phyloP scores from a whole-genome alignment of 2,797 vertebrate species.

The Salmo trutta region DNA sequence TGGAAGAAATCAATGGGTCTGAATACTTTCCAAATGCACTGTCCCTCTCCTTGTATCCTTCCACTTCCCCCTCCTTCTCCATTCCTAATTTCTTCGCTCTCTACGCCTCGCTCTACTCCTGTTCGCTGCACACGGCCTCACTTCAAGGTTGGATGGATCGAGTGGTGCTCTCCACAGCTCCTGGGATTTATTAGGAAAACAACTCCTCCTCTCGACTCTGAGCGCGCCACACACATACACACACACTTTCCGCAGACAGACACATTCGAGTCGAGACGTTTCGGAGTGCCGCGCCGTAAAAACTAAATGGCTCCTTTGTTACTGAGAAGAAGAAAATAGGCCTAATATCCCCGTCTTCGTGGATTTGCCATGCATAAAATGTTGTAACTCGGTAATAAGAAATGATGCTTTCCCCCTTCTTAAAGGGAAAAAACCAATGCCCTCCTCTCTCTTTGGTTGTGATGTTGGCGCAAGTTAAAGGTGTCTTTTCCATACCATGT shows the following conservation, averaged over 20 bases:
- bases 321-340: not conserved
- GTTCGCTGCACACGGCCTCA: not conserved
- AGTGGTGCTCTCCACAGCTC: conserved; percentile 9
- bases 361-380: not conserved
- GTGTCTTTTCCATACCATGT: not conserved
- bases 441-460: not conserved
- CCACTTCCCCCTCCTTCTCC: not conserved
- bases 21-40: too few relatives aligned
- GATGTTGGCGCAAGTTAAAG: not conserved
- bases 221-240: not conserved
- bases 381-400: not conserved
- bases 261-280: not conserved
- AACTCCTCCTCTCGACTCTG: not conserved
- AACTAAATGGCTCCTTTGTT: not conserved
- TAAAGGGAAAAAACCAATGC: not conserved
- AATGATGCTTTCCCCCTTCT: not conserved
- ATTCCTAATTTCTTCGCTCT: not conserved
- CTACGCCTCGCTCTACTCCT: not conserved
- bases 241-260: not conserved
- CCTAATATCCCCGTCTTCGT: not conserved
- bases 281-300: not conserved
- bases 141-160: conserved; percentile 7
- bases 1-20: too few relatives aligned
- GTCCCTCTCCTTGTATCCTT: not conserved
- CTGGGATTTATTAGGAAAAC: conserved; percentile 14